Conservation (phyloP, 2,888 invertebrate species). For the Agrotis puta region DNA sequence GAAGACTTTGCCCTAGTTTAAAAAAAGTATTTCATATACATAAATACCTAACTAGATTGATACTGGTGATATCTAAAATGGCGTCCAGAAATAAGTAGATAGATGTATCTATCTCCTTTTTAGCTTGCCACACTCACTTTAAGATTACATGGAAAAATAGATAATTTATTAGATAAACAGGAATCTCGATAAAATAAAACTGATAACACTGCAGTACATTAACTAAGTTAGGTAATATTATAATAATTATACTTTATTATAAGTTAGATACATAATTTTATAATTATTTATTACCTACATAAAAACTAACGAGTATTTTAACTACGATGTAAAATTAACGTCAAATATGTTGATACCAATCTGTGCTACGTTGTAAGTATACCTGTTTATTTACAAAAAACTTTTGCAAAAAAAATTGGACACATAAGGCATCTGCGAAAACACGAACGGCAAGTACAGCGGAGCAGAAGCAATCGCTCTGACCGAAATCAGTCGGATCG, state of each 20-base stretch:
- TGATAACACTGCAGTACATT: constrained; percentile 13
- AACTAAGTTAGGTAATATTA: not conserved
- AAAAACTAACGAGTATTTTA: too few relatives aligned
- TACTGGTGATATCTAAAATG: not conserved
- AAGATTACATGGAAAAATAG: constrained; percentile 26
- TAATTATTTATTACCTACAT: too few relatives aligned
- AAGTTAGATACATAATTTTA: not conserved
- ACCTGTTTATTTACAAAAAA: too few relatives aligned
- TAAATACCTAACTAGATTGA: not conserved
- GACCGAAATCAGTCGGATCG: too few relatives aligned
- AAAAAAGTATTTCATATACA: constrained; percentile 2
- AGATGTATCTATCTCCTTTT: not conserved
- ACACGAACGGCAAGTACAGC: too few relatives aligned
- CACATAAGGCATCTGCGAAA: too few relatives aligned
- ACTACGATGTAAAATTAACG: too few relatives aligned
- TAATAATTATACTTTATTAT: not conserved
- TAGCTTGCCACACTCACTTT: not conserved
- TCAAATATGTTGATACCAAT: too few relatives aligned
- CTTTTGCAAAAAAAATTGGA: too few relatives aligned
- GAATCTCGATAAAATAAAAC: constrained; percentile 35
- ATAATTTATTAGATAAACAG: constrained; percentile 5
- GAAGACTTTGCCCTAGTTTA: constrained; percentile 21
- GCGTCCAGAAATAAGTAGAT: not conserved
- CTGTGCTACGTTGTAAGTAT: too few relatives aligned
- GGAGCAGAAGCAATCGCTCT: too few relatives aligned